Conservation (phyloP, 2,797 vertebrate species). For the Urocyon cinereoargenteus region DNA sequence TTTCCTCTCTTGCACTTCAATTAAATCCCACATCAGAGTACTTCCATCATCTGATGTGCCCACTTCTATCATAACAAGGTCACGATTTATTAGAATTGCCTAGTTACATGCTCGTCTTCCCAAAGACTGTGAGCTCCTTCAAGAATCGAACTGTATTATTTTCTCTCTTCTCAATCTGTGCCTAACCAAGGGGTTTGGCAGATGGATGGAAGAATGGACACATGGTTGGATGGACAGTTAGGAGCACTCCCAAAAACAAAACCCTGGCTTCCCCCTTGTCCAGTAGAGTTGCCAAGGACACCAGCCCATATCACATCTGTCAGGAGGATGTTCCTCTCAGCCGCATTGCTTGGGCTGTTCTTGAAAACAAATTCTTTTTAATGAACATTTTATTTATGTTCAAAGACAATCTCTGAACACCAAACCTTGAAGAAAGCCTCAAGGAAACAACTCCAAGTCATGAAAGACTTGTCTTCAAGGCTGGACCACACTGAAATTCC, state of each 20-base stretch:
- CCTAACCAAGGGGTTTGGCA: background rate
- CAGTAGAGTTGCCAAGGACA: background rate
- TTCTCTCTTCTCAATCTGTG: background rate
- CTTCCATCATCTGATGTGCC: background rate
- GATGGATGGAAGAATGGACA: background rate
- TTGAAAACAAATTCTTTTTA: slow-evolving; percentile 37
- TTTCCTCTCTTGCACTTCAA: background rate
- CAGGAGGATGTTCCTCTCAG: background rate
- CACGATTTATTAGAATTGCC: background rate
- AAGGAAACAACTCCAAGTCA: slow-evolving; percentile 17
- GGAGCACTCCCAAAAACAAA: background rate
- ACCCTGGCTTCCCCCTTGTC: background rate
- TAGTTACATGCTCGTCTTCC: background rate
- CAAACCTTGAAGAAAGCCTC: background rate
- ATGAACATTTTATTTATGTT: slow-evolving; percentile 49
- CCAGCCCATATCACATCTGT: background rate
- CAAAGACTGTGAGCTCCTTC: background rate
- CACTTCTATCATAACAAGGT: background rate
- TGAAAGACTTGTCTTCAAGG: slow-evolving; percentile 23
- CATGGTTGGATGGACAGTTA: background rate
- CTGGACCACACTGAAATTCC: slow-evolving; percentile 43
- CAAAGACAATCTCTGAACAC: slow-evolving; percentile 19
- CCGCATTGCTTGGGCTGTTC: background rate
- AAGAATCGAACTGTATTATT: background rate
- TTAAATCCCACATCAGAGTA: background rate